Conservation (phyloP, 2,797 vertebrate species). For the Parambassis ranga region DNA sequence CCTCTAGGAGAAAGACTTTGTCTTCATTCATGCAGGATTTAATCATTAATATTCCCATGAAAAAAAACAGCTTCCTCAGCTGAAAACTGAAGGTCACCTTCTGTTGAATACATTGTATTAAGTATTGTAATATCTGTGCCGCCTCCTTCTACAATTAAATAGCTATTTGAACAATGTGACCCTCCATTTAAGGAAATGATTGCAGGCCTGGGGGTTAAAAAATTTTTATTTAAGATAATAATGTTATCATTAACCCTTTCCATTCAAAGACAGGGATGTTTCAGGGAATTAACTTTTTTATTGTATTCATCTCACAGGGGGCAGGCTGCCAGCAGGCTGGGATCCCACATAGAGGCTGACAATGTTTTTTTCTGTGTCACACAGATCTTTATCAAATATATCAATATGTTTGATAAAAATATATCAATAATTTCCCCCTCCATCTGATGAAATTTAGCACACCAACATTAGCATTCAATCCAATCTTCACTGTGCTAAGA, state of each 20-base stretch:
- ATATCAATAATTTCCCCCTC: too few relatives aligned
- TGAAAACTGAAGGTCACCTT: constrained; percentile 12
- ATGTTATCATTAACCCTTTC: not conserved
- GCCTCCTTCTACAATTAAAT: not conserved
- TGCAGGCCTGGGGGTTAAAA: not conserved
- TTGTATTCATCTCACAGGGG: too few relatives aligned
- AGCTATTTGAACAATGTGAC: not conserved
- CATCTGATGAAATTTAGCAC: too few relatives aligned
- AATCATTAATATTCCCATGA: not conserved
- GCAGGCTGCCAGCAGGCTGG: too few relatives aligned
- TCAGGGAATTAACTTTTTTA: not conserved
- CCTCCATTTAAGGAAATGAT: not conserved
- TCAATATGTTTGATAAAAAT: too few relatives aligned
- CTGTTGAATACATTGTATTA: not conserved
- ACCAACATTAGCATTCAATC: too few relatives aligned
- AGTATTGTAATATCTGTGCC: not conserved
- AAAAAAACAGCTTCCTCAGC: constrained; percentile 5
- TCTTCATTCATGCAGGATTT: not conserved
- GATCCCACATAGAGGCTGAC: too few relatives aligned
- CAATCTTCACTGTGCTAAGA: too few relatives aligned
- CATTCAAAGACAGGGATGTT: not conserved
- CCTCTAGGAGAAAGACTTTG: not conserved
- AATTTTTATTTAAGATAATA: constrained; percentile 1
- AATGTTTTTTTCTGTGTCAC: too few relatives aligned
- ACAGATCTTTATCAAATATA: too few relatives aligned